phyloP scores from a whole-genome alignment of 37 sponge, comb jelly and placozoan species.

The Halisarca cf. caerulea region DNA sequence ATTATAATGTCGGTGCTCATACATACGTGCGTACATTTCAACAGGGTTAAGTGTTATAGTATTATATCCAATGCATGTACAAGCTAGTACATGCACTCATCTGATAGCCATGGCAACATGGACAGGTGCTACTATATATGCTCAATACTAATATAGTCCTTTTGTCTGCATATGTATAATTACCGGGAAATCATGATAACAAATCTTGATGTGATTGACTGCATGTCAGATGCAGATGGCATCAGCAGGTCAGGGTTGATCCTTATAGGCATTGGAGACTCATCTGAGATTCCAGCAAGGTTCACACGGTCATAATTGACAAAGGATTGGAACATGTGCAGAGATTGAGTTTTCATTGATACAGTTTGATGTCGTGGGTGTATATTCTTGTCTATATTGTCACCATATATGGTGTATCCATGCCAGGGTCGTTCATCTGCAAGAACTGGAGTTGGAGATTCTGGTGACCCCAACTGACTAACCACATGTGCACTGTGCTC shows the following conservation, averaged over 20 bases:
- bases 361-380: constrained; percentile 15
- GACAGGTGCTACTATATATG: too few relatives aligned
- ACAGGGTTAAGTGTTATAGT: too few relatives aligned
- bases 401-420: constrained; percentile 22
- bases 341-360: background rate
- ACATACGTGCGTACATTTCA: too few relatives aligned
- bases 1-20: too few relatives aligned
- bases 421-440: constrained; percentile 2
- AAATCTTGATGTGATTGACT: background rate
- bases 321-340: constrained; percentile 4
- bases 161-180: background rate
- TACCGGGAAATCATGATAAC: constrained; percentile 4
- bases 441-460: background rate
- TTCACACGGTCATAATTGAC: background rate
- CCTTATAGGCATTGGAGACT: background rate
- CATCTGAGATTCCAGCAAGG: constrained; percentile 2
- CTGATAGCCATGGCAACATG: too few relatives aligned
- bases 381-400: constrained; percentile 23
- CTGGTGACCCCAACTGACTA: background rate
- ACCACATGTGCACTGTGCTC: constrained; percentile 13
- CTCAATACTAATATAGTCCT: too few relatives aligned
- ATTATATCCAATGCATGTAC: too few relatives aligned
- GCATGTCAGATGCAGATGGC: background rate
- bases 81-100: too few relatives aligned
- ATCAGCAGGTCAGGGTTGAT: background rate